Percentiles rank a stretch among this genome's conserved stretches.
These are phyloP conservation scores for Perccottus glenii DNA, from an alignment of 2,113 vertebrate species.

Conservation along the genomic window DNA sequence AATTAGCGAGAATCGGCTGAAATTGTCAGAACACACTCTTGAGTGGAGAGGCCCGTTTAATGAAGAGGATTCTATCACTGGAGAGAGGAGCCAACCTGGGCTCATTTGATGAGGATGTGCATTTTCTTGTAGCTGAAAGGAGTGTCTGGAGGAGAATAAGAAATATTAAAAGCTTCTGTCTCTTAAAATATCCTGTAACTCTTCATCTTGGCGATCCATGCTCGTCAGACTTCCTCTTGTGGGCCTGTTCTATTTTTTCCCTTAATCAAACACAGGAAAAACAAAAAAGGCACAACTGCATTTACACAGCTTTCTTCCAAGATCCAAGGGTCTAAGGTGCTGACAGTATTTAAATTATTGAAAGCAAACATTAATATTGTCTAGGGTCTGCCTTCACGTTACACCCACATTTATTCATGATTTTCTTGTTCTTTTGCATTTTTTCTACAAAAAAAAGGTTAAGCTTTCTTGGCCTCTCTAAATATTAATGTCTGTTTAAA, in stretches of 20 bases:
- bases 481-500: too few relatives aligned
- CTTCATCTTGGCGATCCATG: not conserved
- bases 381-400: too few relatives aligned
- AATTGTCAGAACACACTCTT: conserved; percentile 27
- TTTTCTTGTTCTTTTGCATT: too few relatives aligned
- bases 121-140: not conserved
- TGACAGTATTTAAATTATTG: too few relatives aligned
- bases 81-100: conserved; percentile 19
- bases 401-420: too few relatives aligned
- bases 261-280: not conserved
- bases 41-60: conserved; percentile 42
- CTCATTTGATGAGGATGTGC: not conserved
- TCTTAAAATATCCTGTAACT: not conserved
- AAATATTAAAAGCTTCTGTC: not conserved
- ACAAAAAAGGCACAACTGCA: not conserved
- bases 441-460: too few relatives aligned
- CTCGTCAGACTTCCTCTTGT: not conserved
- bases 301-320: too few relatives aligned
- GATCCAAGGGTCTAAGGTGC: too few relatives aligned
- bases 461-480: too few relatives aligned
- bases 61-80: conserved; percentile 35
- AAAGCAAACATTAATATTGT: too few relatives aligned
- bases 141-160: not conserved
- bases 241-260: too few relatives aligned
- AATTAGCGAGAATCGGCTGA: conserved; percentile 58